Conservation (phyloP, 2,797 vertebrate genomes). For the Mastacembelus armatus region DNA sequence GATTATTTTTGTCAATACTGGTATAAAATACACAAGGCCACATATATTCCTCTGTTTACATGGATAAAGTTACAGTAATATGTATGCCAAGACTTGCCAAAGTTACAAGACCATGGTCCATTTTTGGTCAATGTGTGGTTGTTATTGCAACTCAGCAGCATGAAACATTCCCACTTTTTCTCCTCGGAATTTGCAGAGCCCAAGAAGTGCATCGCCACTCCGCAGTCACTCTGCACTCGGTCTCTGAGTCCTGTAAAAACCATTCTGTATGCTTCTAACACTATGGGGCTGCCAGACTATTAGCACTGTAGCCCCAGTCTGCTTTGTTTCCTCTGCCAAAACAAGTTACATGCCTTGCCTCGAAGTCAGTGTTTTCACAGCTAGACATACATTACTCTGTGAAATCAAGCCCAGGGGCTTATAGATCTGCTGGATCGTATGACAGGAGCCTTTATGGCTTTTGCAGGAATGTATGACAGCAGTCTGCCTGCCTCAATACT, state of each 20-base stretch:
- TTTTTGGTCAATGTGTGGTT: constrained; percentile 27
- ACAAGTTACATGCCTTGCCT: constrained; percentile 67
- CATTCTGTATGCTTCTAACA: constrained; percentile 53
- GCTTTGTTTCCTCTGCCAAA: constrained; percentile 73
- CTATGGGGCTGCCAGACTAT: constrained; percentile 68
- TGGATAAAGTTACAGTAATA: background rate
- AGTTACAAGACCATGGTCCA: constrained; percentile 35
- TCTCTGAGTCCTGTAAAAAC: constrained; percentile 64
- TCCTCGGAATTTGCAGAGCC: constrained; percentile 53
- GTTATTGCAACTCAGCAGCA: constrained; percentile 50
- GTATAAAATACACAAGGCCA: no score
- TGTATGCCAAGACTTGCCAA: background rate
- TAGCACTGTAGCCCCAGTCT: constrained; percentile 53
- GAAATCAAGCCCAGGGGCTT: constrained; percentile 69
- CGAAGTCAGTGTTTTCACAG: constrained; percentile 75
- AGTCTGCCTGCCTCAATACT: constrained; percentile 56
- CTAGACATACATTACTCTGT: constrained; percentile 73
- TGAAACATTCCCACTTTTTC: constrained; percentile 32
- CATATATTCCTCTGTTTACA: background rate
- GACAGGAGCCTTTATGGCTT: constrained; percentile 74
- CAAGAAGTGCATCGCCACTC: constrained; percentile 37
- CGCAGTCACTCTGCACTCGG: constrained; percentile 51
- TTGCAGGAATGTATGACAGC: constrained; percentile 74
- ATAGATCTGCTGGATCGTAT: constrained; percentile 70
- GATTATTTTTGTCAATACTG: no score